Conservation (phyloP, 2,113 vertebrate species). For the Perccottus glenii region DNA sequence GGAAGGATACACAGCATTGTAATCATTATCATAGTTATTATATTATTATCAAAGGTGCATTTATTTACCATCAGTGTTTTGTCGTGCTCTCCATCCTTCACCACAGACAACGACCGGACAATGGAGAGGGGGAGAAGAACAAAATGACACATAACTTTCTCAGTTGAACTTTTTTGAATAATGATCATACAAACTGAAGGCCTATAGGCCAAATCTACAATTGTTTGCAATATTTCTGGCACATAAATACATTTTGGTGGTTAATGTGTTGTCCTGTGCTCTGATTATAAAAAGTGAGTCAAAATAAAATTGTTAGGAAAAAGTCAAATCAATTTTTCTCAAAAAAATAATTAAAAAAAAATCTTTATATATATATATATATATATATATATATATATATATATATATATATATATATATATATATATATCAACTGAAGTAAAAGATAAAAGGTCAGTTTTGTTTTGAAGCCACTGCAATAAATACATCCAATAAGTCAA, state of each 20-base stretch:
- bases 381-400: too few relatives aligned
- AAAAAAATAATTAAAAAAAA: too few relatives aligned
- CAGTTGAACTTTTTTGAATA: conserved; percentile 44
- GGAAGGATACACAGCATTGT: conserved; percentile 37
- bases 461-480: too few relatives aligned
- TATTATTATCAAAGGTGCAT: conserved; percentile 60
- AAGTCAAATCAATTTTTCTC: too few relatives aligned
- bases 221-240: too few relatives aligned
- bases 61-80: conserved; percentile 85
- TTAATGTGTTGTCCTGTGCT: not conserved
- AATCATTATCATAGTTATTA: conserved; percentile 26
- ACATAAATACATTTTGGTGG: not conserved
- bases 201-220: not conserved
- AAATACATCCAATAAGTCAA: too few relatives aligned
- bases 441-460: too few relatives aligned
- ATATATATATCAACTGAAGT: too few relatives aligned
- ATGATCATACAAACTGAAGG: conserved; percentile 28
- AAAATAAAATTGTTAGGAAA: too few relatives aligned
- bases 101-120: conserved; percentile 74
- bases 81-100: conserved; percentile 84
- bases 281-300: too few relatives aligned
- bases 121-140: conserved; percentile 72
- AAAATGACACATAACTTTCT: conserved; percentile 71
- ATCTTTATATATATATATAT: too few relatives aligned
- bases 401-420: too few relatives aligned